Percentiles rank a stretch among this genome's conserved stretches.
These are phyloP conservation scores for Nasonovia ribisnigri DNA, from an alignment of 2,888 invertebrate genomes.

Conservation along the genomic window DNA sequence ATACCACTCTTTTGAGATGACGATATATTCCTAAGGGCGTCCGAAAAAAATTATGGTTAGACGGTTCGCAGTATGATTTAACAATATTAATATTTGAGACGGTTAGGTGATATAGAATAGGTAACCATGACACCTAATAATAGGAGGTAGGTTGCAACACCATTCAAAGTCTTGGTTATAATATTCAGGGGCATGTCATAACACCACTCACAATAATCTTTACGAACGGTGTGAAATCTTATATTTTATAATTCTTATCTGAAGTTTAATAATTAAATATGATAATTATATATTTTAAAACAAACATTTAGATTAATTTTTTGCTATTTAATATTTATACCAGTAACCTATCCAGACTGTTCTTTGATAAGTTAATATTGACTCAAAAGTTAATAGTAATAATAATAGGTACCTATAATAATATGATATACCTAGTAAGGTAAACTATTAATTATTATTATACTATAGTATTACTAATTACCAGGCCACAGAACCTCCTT, in stretches of 20 bases:
- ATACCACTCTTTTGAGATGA: too few relatives aligned
- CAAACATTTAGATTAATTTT: too few relatives aligned
- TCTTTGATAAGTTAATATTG: too few relatives aligned
- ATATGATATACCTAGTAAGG: too few relatives aligned
- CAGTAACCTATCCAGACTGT: too few relatives aligned
- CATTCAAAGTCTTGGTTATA: neutral
- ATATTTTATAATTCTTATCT: neutral
- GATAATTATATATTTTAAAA: too few relatives aligned
- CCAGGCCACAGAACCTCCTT: neutral
- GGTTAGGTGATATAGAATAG: neutral
- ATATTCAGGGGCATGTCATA: neutral
- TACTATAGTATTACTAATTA: too few relatives aligned
- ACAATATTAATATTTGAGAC: neutral
- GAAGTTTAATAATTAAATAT: neutral
- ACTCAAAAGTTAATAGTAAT: too few relatives aligned
- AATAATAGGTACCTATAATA: too few relatives aligned
- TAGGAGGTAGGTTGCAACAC: neutral
- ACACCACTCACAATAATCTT: neutral
- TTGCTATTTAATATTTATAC: too few relatives aligned
- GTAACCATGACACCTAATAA: neutral
- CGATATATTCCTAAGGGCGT: too few relatives aligned
- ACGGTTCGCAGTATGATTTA: neutral
- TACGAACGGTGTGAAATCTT: neutral
- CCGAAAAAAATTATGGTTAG: neutral
- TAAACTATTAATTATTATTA: too few relatives aligned